Conservation (phyloP, 2,888 invertebrate genomes). For the Drosophila pegasa region DNA sequence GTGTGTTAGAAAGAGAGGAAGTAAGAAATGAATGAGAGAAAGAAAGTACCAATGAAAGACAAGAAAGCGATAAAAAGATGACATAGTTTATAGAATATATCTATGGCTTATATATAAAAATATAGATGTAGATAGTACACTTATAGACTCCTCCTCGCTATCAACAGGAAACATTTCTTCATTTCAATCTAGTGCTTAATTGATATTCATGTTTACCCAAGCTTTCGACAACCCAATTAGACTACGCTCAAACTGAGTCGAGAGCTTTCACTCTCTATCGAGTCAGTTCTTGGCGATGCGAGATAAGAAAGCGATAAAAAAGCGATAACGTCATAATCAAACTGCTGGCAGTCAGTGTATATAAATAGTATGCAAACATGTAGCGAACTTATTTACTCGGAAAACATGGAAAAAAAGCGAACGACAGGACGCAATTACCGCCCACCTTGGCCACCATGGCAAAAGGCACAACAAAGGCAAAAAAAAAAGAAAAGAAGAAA, state of each 20-base stretch:
- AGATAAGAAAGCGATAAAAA: conserved; percentile 5
- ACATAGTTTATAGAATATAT: no score
- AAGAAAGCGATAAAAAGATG: neutral
- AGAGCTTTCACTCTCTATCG: neutral
- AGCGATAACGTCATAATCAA: conserved; percentile 7
- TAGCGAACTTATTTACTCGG: conserved; percentile 56
- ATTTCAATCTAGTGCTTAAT: neutral
- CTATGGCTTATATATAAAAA: no score
- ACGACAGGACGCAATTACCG: conserved; percentile 73
- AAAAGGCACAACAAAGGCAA: conserved; percentile 48
- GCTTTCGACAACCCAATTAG: neutral
- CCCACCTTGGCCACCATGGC: conserved; percentile 29
- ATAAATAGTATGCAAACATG: conserved; percentile 4
- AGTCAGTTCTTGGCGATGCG: neutral
- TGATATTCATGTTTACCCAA: neutral
- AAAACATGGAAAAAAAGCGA: conserved; percentile 36
- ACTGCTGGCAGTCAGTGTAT: neutral
- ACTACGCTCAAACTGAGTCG: neutral
- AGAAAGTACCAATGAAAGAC: neutral
- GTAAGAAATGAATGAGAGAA: neutral
- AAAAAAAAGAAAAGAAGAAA: conserved; percentile 4
- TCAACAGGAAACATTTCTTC: neutral
- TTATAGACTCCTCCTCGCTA: neutral
- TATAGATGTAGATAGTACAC: neutral
- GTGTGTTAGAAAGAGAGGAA: no score